Conservation (phyloP, 2,797 vertebrate genomes). For the Todus mexicanus region DNA sequence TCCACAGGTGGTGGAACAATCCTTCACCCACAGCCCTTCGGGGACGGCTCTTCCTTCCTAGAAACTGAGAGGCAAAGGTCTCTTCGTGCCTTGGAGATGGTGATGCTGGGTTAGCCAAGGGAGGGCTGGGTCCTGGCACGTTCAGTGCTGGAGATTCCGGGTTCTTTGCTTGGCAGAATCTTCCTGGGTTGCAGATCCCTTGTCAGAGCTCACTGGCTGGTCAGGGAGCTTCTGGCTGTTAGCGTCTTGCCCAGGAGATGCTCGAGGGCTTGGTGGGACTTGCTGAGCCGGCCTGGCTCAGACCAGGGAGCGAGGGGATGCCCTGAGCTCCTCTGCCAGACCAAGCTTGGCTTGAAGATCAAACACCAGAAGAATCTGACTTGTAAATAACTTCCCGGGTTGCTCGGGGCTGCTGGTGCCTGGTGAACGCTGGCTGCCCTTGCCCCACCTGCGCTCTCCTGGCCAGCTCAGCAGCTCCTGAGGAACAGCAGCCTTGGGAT, state of each 20-base stretch:
- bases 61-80: not conserved
- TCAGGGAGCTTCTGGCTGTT: not conserved
- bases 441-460: not conserved
- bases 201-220: not conserved
- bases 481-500: not conserved
- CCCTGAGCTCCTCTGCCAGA: not conserved
- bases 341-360: not conserved
- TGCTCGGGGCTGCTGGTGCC: not conserved
- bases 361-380: not conserved
- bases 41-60: not conserved
- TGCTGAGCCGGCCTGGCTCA: not conserved
- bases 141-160: not conserved
- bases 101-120: not conserved
- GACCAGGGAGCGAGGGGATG: not conserved
- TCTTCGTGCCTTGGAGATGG: too few species aligned
- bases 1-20: not conserved
- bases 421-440: not conserved
- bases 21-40: not conserved
- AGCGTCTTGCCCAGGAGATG: accelerated
- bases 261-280: not conserved
- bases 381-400: not conserved
- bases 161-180: not conserved
- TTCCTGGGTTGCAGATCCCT: not conserved
- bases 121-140: not conserved
- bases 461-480: not conserved